Base-by-base conservation (phyloP, 2,797 vertebrate genomes). In the Cirrhinus molitorella region DNA sequence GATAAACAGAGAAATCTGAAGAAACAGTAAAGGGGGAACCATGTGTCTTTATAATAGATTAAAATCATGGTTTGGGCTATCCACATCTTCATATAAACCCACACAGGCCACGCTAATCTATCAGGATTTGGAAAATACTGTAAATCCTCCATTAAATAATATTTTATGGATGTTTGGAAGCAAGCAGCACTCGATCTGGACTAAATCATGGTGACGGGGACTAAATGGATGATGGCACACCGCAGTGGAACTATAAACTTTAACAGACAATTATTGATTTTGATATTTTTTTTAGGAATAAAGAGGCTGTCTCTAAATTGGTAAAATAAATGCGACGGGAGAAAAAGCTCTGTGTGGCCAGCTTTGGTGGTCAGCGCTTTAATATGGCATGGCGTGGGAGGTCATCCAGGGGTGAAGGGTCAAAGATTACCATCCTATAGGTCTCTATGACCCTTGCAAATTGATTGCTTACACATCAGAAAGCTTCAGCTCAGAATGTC, bases 251-350 rank as follows among this genome's bases (percentile, higher is more conserved):
- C 94, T 89, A 94, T 96, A 95, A 96, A 95, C 92, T 92, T 93
- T 92, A 84, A 91, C 87, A 93, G 95, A 91, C 94, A 91, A 89
- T 55, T 95, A 96, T 96, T 94, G 95, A 96, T 95, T 84, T 61
- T 19, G 74, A 85, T 86, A 78, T 91, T 89, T 90, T 85, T 89
- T 90, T 84, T 87, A 88, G 89, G 85, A 84, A 89, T 87, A 85
- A 90, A 88, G 89, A 91, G 86, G 72, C 57, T 73, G 51, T 89
- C 88, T 86, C 83, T 87, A 87, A 87, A 91, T 90, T 89, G 92
- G 91, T 87, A 91, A 91, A 93, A 93, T 93, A 91, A 94, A 94
- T 93, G 91, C 61, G 90, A 40, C 17, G 37, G 45, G 23, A 72
- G 78, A 65, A 67, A 34, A 53, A 80, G 59, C 19, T 63, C 19